phyloP scores from a whole-genome alignment of 2,797 vertebrate genomes.

The Decapterus maruadsi region DNA sequence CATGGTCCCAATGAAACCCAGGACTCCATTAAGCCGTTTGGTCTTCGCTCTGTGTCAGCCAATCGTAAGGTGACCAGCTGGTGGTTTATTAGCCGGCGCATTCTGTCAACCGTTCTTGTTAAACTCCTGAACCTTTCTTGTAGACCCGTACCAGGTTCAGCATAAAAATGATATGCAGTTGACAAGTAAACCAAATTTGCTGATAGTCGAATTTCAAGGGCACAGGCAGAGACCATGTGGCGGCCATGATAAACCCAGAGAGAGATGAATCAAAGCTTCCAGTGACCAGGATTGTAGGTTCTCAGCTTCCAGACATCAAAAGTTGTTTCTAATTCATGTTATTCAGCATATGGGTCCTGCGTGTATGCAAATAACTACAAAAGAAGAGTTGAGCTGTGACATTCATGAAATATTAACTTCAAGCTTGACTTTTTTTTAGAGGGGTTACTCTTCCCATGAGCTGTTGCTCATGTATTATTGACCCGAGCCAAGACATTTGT shows the following conservation, averaged over 20 bases:
- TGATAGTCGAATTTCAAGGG: conserved; percentile 36
- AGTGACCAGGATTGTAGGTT: conserved; percentile 15
- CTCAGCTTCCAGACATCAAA: conserved; percentile 40
- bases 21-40: conserved; percentile 42
- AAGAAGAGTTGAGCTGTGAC: conserved; percentile 72
- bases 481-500: conserved; percentile 61
- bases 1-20: conserved; percentile 50
- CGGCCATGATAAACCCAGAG: conserved; percentile 33
- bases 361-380: conserved; percentile 61
- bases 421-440: conserved; percentile 51
- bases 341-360: conserved; percentile 51
- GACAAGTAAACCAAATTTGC: conserved; percentile 55
- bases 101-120: conserved; percentile 67
- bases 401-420: conserved; percentile 70
- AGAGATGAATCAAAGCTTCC: conserved; percentile 63
- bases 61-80: conserved; percentile 70
- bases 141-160: conserved; percentile 20
- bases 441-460: conserved; percentile 32
- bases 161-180: conserved; percentile 18
- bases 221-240: conserved; percentile 64
- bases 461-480: conserved; percentile 65
- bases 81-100: conserved; percentile 70
- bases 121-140: conserved; percentile 71
- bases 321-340: conserved; percentile 52
- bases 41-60: conserved; percentile 45